phyloP scores from a whole-genome alignment of 2,888 invertebrate genomes.

The Tricholauxania praeusta region DNA sequence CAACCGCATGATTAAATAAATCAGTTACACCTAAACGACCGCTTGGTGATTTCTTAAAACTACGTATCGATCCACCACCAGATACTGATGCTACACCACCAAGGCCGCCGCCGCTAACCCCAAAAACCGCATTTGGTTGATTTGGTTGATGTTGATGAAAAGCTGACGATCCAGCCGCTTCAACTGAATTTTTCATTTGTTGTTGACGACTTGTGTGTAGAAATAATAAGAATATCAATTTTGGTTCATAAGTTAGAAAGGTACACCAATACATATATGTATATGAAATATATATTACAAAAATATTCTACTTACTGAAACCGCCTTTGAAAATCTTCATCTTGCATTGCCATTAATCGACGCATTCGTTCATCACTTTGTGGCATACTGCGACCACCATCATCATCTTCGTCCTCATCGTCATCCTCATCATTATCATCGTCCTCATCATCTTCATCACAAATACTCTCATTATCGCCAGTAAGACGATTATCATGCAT shows the following conservation, averaged over 20 bases:
- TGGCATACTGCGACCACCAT: constrained; percentile 56
- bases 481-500: constrained; percentile 55
- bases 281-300: not conserved
- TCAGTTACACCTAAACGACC: constrained; percentile 64
- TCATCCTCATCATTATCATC: constrained; percentile 55
- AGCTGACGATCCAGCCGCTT: constrained; percentile 29
- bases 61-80: constrained; percentile 60
- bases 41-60: constrained; percentile 58
- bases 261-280: not conserved
- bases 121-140: constrained; percentile 61
- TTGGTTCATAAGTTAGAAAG: not conserved
- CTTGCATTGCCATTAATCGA: constrained; percentile 62
- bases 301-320: constrained; percentile 60
- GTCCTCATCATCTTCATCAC: constrained; percentile 54
- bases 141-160: constrained; percentile 45
- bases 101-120: constrained; percentile 64
- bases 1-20: constrained; percentile 47
- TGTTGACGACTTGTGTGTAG: constrained; percentile 53
- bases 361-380: constrained; percentile 65
- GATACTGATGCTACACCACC: constrained; percentile 32
- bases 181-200: constrained; percentile 58
- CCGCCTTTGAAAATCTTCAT: constrained; percentile 62
- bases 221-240: not conserved
- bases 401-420: constrained; percentile 56
- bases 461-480: constrained; percentile 54